Conservation (phyloP, 92 coral and sea anemone species). For the Parazoanthus darwini region DNA sequence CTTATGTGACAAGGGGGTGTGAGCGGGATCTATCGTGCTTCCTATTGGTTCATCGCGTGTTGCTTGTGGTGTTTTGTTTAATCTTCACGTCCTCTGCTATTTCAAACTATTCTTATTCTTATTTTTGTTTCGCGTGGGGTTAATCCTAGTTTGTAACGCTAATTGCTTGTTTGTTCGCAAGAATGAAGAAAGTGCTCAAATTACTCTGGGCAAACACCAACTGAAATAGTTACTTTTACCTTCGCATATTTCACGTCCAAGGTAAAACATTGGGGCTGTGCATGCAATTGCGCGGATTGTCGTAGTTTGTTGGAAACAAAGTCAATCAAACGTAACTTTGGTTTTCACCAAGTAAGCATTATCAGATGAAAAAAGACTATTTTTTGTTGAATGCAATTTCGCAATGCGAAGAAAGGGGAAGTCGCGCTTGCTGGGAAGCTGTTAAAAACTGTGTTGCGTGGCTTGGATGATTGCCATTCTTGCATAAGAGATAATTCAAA, state of each 20-base stretch:
- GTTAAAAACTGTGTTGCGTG: background rate
- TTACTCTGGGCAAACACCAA: conserved; percentile 3
- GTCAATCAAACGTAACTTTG: background rate
- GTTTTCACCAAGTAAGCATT: background rate
- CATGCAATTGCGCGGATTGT: background rate
- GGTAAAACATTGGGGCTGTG: background rate
- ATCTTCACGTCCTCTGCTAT: conserved; percentile 12
- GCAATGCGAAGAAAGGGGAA: background rate
- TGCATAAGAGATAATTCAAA: background rate
- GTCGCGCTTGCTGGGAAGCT: background rate
- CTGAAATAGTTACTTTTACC: background rate
- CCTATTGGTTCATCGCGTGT: conserved; percentile 28
- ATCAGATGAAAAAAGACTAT: no score
- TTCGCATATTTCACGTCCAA: background rate
- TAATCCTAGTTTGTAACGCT: conserved; percentile 5
- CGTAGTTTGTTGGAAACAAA: background rate
- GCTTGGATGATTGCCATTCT: background rate
- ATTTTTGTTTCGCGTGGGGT: conserved; percentile 39
- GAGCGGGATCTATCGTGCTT: background rate
- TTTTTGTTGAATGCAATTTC: background rate
- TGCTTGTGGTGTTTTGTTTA: conserved; percentile 34
- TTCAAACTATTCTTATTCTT: conserved; percentile 36
- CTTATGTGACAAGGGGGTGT: conserved; percentile 34
- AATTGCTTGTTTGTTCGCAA: conserved; percentile 33
- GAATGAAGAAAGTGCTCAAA: background rate